Base-by-base conservation (phyloP, 2,113 vertebrate species). In the Planiliza haematocheilus region DNA sequence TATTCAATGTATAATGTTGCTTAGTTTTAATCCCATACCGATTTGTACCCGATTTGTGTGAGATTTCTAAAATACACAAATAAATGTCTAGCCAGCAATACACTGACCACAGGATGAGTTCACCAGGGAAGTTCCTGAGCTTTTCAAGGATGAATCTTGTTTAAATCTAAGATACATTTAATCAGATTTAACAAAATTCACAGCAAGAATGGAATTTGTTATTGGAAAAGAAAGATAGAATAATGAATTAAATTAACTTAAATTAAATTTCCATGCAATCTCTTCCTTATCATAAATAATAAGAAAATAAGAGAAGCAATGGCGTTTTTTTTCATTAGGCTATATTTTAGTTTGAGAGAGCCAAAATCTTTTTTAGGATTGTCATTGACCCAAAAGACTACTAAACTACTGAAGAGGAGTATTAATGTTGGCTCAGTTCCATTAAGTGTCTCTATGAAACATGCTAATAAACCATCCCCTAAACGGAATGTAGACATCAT, bases 151-250 rank as follows among this genome's bases (percentile, higher is more conserved):
- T 60, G 64, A 41, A n/a, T n/a, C n/a, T n/a, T n/a, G n/a, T n/a
- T n/a, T n/a, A n/a, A n/a, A n/a, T n/a, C n/a, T n/a, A n/a, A n/a
- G n/a, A n/a, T n/a, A n/a, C n/a, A n/a, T n/a, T n/a, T n/a, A n/a
- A n/a, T n/a, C n/a, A 74, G 70, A 78, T 64, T 81, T 68, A 87
- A 87, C 79, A 73, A 88, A 58, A 85, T 67, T 82, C 80, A 83
- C 37, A 45, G 55, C 11, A 49, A 70, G 36, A 56, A 43, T 7
- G 48, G 64, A 59, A 52, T 39, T 43, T 20, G 62, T 62, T 63
- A 61, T 56, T 20, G 17, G 8, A 8, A 13, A 63, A 16, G 34
- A 38, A 39, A 75, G 69, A 83, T 65, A 78, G 24, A 10, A 80
- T 70, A 79, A 82, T 63, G 52, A 82, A 82, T 74, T 57, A 81